phyloP scores from a whole-genome alignment of 23 tunicate species.

The Ciona savignyi region DNA sequence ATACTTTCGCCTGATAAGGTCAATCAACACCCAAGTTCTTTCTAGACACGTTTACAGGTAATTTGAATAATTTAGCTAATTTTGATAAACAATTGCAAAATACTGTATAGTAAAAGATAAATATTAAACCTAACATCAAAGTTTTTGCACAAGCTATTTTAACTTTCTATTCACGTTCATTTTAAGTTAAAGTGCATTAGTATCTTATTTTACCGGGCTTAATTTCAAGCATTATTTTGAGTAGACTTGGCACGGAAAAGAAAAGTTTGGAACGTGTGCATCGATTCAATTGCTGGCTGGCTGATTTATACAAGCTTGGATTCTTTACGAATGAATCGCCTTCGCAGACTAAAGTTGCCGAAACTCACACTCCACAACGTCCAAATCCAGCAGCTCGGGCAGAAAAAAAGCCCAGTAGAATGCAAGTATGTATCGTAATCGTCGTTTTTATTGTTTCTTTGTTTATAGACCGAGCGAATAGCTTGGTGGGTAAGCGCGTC shows the following conservation, averaged over 20 bases:
- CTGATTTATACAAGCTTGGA: slow-evolving; percentile 87
- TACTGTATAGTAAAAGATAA: too few species aligned
- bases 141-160: too few species aligned
- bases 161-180: neutral
- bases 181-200: neutral
- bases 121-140: too few species aligned
- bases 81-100: too few species aligned
- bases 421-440: slow-evolving; percentile 36
- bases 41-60: slow-evolving; percentile 91
- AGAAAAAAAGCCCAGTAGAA: slow-evolving; percentile 57
- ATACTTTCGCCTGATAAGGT: slow-evolving; percentile 77
- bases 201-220: neutral
- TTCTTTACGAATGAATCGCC: slow-evolving; percentile 76
- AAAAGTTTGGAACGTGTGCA: slow-evolving; percentile 89
- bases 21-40: slow-evolving; percentile 45
- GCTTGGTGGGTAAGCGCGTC: too few species aligned
- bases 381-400: slow-evolving; percentile 76
- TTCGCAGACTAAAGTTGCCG: slow-evolving; percentile 85
- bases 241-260: slow-evolving; percentile 60
- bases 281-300: slow-evolving; percentile 95
- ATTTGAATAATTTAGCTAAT: too few species aligned
- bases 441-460: neutral
- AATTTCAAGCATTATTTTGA: too few species aligned
- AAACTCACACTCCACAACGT: slow-evolving; percentile 46
- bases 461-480: too few species aligned